A percentile compares a stretch with the other conserved stretches of the same genome.
phyloP scores from a whole-genome alignment of 2,113 vertebrate species.

The Triplophysa rosa region DNA sequence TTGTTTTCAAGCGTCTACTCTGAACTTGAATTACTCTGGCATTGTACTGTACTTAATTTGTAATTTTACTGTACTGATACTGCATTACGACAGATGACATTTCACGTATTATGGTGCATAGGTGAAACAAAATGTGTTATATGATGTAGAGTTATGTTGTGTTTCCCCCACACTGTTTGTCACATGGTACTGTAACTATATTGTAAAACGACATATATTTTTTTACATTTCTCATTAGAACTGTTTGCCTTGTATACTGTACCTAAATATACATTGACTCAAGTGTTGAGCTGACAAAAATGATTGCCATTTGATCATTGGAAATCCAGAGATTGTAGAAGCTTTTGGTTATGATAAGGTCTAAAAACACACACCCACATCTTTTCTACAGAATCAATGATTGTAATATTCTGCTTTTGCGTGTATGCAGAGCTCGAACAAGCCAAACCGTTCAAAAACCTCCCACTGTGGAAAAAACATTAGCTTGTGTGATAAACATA shows the following conservation, averaged over 20 bases:
- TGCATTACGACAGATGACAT: constrained; percentile 58
- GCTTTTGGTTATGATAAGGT: background rate
- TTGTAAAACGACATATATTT: constrained; percentile 81
- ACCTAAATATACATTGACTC: constrained; percentile 68
- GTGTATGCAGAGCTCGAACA: constrained; percentile 46
- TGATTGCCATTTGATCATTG: constrained; percentile 59
- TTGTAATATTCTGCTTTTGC: constrained; percentile 39
- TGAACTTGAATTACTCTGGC: constrained; percentile 40
- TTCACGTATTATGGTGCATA: constrained; percentile 55
- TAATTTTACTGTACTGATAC: constrained; percentile 53
- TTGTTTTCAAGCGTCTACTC: constrained; percentile 60
- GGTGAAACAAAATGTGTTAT: constrained; percentile 60
- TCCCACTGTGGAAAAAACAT: constrained; percentile 38
- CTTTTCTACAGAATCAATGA: background rate
- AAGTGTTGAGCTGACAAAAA: constrained; percentile 60
- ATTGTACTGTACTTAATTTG: constrained; percentile 57
- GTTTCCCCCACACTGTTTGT: constrained; percentile 65
- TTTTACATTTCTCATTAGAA: constrained; percentile 76
- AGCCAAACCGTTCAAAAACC: constrained; percentile 21
- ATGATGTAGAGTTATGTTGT: constrained; percentile 67
- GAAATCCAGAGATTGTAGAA: constrained; percentile 14
- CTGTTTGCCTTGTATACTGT: constrained; percentile 75
- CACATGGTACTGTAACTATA: constrained; percentile 72
- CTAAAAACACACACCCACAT: background rate
- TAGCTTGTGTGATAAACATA: constrained; percentile 54